These are phyloP conservation scores for Cryptomyrus ogoouensis DNA, from an alignment of 2,113 vertebrate species.

Conservation along the genomic window DNA sequence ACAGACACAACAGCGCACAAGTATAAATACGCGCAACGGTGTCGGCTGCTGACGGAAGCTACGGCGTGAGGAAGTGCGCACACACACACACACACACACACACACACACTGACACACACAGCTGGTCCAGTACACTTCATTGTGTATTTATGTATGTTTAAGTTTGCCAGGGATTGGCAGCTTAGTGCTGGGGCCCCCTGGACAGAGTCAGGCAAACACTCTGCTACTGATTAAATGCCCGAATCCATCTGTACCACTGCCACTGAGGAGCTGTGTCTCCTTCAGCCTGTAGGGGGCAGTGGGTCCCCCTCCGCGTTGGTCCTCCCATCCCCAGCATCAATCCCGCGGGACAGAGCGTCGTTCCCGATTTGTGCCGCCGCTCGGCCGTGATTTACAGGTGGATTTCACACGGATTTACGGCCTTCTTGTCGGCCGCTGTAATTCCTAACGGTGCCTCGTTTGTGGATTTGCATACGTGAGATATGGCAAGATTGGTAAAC, in stretches of 20 bases:
- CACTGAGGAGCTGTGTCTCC: neutral
- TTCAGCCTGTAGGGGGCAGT: neutral
- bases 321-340: neutral
- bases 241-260: neutral
- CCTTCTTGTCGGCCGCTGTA: neutral
- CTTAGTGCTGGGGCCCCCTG: neutral
- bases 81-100: neutral
- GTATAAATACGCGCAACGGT: neutral
- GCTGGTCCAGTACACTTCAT: neutral
- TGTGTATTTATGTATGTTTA: neutral
- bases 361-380: neutral
- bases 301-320: neutral
- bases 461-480: slow-evolving; percentile 9
- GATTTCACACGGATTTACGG: neutral
- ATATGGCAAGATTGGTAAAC: slow-evolving; percentile 15
- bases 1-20: neutral
- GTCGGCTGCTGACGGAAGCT: neutral
- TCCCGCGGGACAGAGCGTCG: neutral
- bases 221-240: neutral
- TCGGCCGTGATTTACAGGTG: neutral
- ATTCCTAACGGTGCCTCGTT: slow-evolving; percentile 14
- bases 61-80: neutral
- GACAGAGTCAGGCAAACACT: neutral
- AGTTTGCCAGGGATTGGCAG: neutral
- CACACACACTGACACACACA: too few relatives aligned